Evolutionary conservation across 2,797 vertebrate species (phyloP).

Genomic region (Sebastes vulpes): DNA sequence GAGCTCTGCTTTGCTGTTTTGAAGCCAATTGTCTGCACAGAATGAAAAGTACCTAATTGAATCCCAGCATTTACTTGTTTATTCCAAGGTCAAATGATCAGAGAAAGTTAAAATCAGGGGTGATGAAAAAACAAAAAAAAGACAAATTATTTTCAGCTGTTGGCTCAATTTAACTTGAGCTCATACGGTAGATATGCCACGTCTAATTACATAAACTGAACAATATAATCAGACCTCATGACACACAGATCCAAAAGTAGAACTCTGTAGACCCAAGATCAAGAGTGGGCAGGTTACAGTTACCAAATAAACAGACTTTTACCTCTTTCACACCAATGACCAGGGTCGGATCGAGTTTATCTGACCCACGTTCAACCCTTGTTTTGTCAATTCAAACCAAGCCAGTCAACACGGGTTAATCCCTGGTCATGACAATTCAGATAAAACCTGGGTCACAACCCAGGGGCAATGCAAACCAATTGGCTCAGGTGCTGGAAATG

Average conservation of each 20-base stretch:
- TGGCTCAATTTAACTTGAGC: slow-evolving; percentile 15
- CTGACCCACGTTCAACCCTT: too few species aligned
- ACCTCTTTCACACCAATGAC: too few species aligned
- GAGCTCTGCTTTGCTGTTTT: background rate
- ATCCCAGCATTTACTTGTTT: background rate
- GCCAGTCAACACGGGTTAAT: too few species aligned
- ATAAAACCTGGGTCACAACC: too few species aligned
- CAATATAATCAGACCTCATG: slow-evolving; percentile 21
- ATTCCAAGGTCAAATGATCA: slow-evolving; percentile 40
- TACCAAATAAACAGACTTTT: background rate
- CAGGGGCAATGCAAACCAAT: too few species aligned
- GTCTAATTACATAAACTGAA: slow-evolving; percentile 22
- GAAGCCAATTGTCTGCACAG: slow-evolving; percentile 2
- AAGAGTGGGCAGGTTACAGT: background rate
- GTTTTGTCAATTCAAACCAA: too few species aligned
- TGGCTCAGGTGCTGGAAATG: too few species aligned
- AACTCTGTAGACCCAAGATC: background rate
- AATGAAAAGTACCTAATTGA: slow-evolving; percentile 6
- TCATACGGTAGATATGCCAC: background rate
- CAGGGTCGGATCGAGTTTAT: too few species aligned
- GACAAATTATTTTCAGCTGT: slow-evolving; percentile 31
- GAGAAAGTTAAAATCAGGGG: background rate
- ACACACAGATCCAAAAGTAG: slow-evolving; percentile 11
- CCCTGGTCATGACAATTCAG: too few species aligned
- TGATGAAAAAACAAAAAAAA: background rate